Base-by-base conservation (phyloP, 2,113 vertebrate species). In the Nannospalax galili region DNA sequence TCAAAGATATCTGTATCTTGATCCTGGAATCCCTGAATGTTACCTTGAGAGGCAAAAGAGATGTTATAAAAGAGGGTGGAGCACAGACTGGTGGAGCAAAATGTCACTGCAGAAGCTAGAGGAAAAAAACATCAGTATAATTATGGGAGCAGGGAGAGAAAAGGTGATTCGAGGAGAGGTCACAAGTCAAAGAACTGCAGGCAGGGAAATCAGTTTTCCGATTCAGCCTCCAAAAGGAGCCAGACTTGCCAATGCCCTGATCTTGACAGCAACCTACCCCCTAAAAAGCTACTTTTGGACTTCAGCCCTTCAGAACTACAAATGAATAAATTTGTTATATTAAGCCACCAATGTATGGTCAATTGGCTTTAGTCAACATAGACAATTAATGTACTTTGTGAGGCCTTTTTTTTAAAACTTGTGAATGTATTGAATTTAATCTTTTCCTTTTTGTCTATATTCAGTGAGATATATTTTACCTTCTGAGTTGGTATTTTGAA, bases 401-500 rank as follows among this genome's bases (percentile, higher is more conserved):
- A 92, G 28, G 74, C 1, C 12, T 77, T 42, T 45, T n/a, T 9
- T 56, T 40, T 40, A 10, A 65, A 85, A 92, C 73, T 65, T 56
- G n/a, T 48, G 35, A 77, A 60, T 37, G 6, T 32, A 60, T 30
- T 24, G 14, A 90, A 67, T 84, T 78, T 64, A 52, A 79, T 72
- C 48, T 90, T 78, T 58, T 52, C 4, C 37, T 45, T 95, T 84
- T 78, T 85, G 69, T 77, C 37, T 78, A 52, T 7, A 82, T 60
- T 58, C 15, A 78, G 9, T 28, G n/a, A 91, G 42, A 48, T 72
- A n/a, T 26, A 73, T 45, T 80, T 92, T 67, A 67, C 62, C 28
- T 64, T 69, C 40, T 92, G 84, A 28, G 30, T 19, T 84, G 60
- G 70, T 42, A 65, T 70, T 88, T 88, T 94, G 10, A 88, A 88